phyloP scores from a whole-genome alignment of 1,140 invertebrate species.

The Subanguina moxae region DNA sequence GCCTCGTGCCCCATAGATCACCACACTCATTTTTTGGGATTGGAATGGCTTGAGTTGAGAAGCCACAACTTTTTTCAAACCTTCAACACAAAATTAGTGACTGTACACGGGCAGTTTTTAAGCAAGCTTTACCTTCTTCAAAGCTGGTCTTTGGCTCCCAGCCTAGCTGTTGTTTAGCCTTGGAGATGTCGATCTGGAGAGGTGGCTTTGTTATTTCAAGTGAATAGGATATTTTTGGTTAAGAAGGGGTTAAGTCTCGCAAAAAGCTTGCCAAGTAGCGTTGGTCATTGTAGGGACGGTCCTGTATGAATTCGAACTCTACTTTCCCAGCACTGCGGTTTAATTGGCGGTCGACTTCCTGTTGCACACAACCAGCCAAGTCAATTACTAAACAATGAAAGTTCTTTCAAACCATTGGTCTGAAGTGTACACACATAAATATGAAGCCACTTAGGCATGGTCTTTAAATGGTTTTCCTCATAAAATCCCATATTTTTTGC shows the following conservation, averaged over 20 bases:
- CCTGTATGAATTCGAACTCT: constrained; percentile 50
- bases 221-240: too few relatives aligned
- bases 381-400: constrained; percentile 45
- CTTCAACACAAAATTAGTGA: constrained; percentile 23
- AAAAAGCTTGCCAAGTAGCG: not conserved
- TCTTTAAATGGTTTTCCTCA: too few relatives aligned
- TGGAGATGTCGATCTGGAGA: constrained; percentile 59
- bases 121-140: constrained; percentile 50
- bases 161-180: constrained; percentile 52
- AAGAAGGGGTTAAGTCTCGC: not conserved
- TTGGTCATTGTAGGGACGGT: constrained; percentile 59
- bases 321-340: constrained; percentile 34
- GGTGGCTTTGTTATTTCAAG: too few relatives aligned
- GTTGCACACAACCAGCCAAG: constrained; percentile 42
- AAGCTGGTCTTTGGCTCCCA: constrained; percentile 59
- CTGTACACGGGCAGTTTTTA: constrained; percentile 11
- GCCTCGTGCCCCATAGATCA: constrained; percentile 56
- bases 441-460: too few relatives aligned
- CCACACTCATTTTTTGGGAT: constrained; percentile 48
- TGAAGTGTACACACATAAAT: constrained; percentile 9
- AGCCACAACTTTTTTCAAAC: constrained; percentile 45
- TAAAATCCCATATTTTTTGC: too few relatives aligned
- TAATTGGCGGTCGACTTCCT: constrained; percentile 44
- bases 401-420: constrained; percentile 11
- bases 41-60: constrained; percentile 40